Conservation (phyloP, 2,888 invertebrate genomes). For the Ceriagrion tenellum region DNA sequence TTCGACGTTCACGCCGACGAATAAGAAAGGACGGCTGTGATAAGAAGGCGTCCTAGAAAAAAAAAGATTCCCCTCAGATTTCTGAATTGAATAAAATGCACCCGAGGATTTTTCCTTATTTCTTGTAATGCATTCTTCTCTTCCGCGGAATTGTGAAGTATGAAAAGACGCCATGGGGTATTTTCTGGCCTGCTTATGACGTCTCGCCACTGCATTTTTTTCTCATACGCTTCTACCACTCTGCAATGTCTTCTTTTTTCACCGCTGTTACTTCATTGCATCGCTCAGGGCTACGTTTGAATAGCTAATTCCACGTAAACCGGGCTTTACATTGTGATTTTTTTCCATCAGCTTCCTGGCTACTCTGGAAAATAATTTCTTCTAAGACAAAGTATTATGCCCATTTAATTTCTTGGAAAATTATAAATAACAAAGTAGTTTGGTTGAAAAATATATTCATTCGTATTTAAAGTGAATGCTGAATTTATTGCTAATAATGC, state of each 20-base stretch:
- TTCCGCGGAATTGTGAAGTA: not conserved
- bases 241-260: not conserved
- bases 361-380: not conserved
- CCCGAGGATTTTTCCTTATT: not conserved
- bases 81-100: not conserved
- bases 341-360: not conserved
- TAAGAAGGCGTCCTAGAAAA: slow-evolving; percentile 40
- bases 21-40: not conserved
- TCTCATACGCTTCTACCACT: not conserved
- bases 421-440: too few species aligned
- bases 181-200: not conserved
- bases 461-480: too few species aligned
- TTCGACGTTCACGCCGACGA: not conserved
- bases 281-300: not conserved
- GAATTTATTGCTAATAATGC: too few species aligned
- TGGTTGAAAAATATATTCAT: too few species aligned
- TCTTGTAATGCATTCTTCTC: not conserved
- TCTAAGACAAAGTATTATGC: not conserved
- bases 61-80: not conserved
- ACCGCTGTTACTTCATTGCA: not conserved
- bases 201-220: not conserved
- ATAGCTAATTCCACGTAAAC: not conserved
- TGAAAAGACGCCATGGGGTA: slow-evolving; percentile 7
- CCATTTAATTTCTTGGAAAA: not conserved
- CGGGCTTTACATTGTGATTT: not conserved